Evolutionary conservation across 2,113 vertebrate genomes (phyloP).

Genomic region (Rostratula benghalensis): DNA sequence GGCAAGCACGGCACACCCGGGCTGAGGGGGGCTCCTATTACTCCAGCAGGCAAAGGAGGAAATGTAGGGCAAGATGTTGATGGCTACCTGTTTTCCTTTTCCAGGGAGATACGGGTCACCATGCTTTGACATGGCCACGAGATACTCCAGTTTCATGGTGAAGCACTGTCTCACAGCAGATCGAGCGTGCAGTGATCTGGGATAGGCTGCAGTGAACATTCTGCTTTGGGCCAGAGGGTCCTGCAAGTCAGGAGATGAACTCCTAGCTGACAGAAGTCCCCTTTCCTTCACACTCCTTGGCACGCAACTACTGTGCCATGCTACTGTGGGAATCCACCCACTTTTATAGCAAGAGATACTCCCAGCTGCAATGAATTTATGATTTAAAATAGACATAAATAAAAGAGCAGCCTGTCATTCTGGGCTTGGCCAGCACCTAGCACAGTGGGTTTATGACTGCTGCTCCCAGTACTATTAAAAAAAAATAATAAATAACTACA

Average conservation of each 20-base stretch:
- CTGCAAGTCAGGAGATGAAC: neutral
- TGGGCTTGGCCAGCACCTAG: neutral
- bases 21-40: neutral
- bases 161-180: neutral
- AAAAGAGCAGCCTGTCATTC: neutral
- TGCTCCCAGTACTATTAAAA: neutral
- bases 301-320: neutral
- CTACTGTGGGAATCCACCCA: neutral
- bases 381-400: neutral
- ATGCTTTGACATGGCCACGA: accelerated
- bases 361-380: neutral
- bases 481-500: neutral
- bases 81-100: neutral
- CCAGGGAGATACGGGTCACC: accelerated
- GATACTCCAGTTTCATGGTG: neutral
- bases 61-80: accelerated
- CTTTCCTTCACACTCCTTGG: neutral
- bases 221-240: neutral
- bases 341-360: neutral
- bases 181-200: neutral
- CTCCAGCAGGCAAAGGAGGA: neutral
- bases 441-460: neutral
- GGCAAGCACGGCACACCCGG: neutral
- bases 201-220: neutral
- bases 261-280: neutral